Evolutionary conservation across 1,140 invertebrate genomes (phyloP).

Genomic region (Papilio machaon): DNA sequence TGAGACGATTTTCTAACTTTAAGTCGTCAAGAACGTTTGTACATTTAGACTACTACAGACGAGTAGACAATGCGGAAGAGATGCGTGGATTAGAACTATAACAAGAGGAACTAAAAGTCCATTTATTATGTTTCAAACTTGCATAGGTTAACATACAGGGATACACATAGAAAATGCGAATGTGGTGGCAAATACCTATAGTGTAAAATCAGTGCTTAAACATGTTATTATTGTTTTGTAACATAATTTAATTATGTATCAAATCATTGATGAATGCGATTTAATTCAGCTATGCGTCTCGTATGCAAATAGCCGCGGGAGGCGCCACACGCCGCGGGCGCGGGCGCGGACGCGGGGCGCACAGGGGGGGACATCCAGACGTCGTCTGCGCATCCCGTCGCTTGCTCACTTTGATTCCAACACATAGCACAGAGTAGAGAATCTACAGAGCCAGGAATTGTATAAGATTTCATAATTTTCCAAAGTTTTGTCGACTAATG

Average conservation of each 20-base stretch:
- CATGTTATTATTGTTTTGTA: slow-evolving; percentile 35
- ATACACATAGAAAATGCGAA: neutral
- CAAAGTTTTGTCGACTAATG: neutral
- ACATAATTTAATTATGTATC: slow-evolving; percentile 26
- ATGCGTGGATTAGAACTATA: neutral
- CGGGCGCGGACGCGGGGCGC: slow-evolving; percentile 38
- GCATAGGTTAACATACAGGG: neutral
- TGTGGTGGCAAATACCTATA: neutral
- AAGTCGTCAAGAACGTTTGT: neutral
- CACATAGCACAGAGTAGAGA: slow-evolving; percentile 40
- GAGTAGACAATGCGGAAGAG: neutral
- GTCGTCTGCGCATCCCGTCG: slow-evolving; percentile 76
- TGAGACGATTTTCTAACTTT: neutral
- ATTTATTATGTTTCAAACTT: neutral
- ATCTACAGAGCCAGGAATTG: neutral
- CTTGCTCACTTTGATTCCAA: slow-evolving; percentile 62
- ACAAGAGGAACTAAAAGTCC: neutral
- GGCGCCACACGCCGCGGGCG: slow-evolving; percentile 42
- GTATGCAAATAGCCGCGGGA: slow-evolving; percentile 41
- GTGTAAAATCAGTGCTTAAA: slow-evolving; percentile 34
- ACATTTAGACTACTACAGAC: neutral
- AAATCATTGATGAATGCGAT: slow-evolving; percentile 46
- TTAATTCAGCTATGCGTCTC: slow-evolving; percentile 48
- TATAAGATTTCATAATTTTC: no score
- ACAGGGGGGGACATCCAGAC: slow-evolving; percentile 55